A percentile compares a stretch with the other conserved stretches of the same genome.
Evolutionary conservation across 1,140 invertebrate species (phyloP).

Genomic region (Bombus difficillimus): DNA sequence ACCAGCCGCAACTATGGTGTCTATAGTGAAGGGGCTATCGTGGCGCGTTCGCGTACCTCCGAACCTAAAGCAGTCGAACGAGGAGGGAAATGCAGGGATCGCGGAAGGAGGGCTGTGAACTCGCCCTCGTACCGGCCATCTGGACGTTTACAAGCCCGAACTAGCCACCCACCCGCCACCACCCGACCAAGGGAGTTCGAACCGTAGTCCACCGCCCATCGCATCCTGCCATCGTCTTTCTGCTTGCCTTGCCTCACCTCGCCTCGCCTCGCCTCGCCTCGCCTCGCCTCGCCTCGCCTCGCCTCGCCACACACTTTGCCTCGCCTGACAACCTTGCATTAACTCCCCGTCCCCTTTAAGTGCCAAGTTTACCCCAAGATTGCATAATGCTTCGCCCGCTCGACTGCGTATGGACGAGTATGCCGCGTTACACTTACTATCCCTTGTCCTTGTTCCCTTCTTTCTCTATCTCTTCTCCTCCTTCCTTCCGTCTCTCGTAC

Average conservation of each 20-base stretch:
- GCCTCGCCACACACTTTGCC: constrained; percentile 26
- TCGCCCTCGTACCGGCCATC: constrained; percentile 47
- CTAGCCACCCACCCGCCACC: constrained; percentile 50
- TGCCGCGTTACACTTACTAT: constrained; percentile 9
- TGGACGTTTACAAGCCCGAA: constrained; percentile 67
- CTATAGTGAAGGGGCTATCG: constrained; percentile 72
- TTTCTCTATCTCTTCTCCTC: background rate
- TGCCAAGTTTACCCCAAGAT: constrained; percentile 81
- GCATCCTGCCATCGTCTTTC: constrained; percentile 62
- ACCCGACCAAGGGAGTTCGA: constrained; percentile 58
- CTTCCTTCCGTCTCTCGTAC: too few species aligned
- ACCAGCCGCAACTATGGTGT: constrained; percentile 81
- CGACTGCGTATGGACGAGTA: constrained; percentile 58
- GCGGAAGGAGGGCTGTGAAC: constrained; percentile 23
- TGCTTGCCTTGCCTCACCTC: constrained; percentile 20
- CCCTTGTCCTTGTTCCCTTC: background rate
- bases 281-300: constrained; percentile 7
- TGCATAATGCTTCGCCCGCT: constrained; percentile 75
- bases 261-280: constrained; percentile 21
- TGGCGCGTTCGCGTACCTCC: constrained; percentile 55
- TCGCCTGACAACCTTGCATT: constrained; percentile 76
- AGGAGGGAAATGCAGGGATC: constrained; percentile 48
- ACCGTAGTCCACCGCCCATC: constrained; percentile 65
- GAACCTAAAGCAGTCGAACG: constrained; percentile 47
- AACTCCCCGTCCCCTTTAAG: constrained; percentile 79